These are phyloP conservation scores for Aproaerema taeniolella DNA, from an alignment of 2,888 invertebrate genomes.

Conservation along the genomic window DNA sequence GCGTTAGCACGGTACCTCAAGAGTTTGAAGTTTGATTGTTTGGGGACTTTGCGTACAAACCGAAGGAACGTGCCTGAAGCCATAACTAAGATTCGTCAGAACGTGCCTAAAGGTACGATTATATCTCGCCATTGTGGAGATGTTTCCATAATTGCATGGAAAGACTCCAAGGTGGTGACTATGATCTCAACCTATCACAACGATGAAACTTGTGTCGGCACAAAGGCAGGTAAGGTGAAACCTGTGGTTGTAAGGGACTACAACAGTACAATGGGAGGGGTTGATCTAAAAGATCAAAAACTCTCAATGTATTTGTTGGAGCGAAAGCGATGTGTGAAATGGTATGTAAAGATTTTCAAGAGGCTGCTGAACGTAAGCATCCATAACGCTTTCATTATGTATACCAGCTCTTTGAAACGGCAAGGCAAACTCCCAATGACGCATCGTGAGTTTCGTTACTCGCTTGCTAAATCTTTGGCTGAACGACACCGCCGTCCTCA, in stretches of 20 bases:
- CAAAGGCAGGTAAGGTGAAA: slow-evolving; percentile 6
- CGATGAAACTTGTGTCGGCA: slow-evolving; percentile 9
- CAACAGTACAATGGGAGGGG: slow-evolving; percentile 3
- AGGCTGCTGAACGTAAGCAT: slow-evolving; percentile 12
- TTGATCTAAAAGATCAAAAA: slow-evolving; percentile 7
- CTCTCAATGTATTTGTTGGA: slow-evolving; percentile 18
- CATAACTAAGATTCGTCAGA: not conserved
- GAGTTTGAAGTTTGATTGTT: not conserved
- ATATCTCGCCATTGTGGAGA: slow-evolving; percentile 12
- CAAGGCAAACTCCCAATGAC: not conserved
- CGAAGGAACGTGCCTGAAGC: not conserved
- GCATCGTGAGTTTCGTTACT: not conserved
- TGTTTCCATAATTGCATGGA: slow-evolving; percentile 20
- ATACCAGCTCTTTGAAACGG: too few relatives aligned
- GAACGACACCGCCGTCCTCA: too few relatives aligned
- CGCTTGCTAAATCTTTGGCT: not conserved
- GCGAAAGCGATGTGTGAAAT: slow-evolving; percentile 16
- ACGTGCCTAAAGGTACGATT: not conserved
- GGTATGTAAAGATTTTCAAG: slow-evolving; percentile 20
- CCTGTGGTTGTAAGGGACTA: slow-evolving; percentile 11
- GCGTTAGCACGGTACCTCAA: not conserved
- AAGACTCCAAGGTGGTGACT: slow-evolving; percentile 20
- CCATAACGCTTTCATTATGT: not conserved
- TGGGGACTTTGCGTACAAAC: slow-evolving; percentile 2
- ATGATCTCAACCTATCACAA: slow-evolving; percentile 21